Percentiles rank a stretch among this genome's conserved stretches.
phyloP scores from a whole-genome alignment of 2,113 vertebrate species.

The Daubentonia madagascariensis region DNA sequence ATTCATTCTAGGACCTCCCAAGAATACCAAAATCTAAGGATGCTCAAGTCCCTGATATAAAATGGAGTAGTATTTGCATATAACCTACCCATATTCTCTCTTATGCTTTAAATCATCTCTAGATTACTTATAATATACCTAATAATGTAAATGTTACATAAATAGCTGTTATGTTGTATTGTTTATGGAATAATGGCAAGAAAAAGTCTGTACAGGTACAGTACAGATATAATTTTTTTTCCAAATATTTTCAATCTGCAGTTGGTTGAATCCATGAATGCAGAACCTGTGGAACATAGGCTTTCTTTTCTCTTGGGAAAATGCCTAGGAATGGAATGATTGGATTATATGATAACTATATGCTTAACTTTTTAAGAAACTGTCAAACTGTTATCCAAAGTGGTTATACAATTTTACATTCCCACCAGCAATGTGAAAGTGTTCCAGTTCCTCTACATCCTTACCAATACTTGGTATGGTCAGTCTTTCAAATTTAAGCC shows the following conservation, averaged over 20 bases:
- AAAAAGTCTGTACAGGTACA: neutral
- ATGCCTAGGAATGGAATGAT: neutral
- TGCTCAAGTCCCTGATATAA: neutral
- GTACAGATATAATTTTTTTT: neutral
- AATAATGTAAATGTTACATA: neutral
- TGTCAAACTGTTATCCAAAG: neutral
- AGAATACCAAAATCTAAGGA: neutral
- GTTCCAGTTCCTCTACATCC: neutral
- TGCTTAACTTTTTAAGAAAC: slow-evolving; percentile 30
- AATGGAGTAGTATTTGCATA: neutral
- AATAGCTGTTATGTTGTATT: neutral
- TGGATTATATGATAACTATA: neutral
- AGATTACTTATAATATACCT: neutral
- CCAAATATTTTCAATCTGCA: neutral
- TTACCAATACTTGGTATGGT: neutral
- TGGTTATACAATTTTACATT: neutral
- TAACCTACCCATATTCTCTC: neutral
- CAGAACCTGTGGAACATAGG: neutral
- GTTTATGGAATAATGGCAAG: neutral
- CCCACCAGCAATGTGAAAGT: neutral
- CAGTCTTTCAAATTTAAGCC: slow-evolving; percentile 6
- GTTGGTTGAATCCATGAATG: neutral
- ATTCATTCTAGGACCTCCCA: neutral
- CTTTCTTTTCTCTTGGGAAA: slow-evolving; percentile 32
- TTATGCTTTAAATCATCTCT: neutral